These are phyloP conservation scores for Leptodactylus fuscus DNA, from an alignment of 2,113 vertebrate species.

Conservation along the genomic window DNA sequence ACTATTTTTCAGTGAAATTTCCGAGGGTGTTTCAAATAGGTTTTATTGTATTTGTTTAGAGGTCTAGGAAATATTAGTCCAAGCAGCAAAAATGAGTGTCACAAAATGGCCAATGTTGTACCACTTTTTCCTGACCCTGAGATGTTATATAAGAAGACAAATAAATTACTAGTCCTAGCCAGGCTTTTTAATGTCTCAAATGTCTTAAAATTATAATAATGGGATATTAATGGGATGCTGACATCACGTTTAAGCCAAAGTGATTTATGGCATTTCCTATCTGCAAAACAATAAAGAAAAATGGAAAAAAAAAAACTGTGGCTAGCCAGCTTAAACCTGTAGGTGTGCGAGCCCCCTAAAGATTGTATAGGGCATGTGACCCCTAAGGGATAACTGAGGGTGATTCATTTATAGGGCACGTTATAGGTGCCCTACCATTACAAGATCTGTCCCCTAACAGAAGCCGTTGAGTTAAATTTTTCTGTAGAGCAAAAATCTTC, in stretches of 20 bases:
- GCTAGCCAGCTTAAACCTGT: not conserved
- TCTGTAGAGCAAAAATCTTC: not conserved
- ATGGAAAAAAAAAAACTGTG: not conserved
- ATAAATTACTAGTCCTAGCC: not conserved
- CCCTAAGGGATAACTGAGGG: no score
- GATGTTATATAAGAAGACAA: slow-evolving; percentile 19
- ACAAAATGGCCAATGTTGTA: not conserved
- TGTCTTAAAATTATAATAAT: not conserved
- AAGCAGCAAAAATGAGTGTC: not conserved
- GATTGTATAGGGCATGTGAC: no score
- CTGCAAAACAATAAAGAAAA: not conserved
- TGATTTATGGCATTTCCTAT: not conserved
- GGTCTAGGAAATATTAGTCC: not conserved
- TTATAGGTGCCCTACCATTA: not conserved
- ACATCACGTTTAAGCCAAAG: not conserved
- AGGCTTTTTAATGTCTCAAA: not conserved
- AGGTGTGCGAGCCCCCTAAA: not conserved
- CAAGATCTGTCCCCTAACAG: not conserved
- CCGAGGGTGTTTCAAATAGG: no score
- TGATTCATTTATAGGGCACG: not conserved
- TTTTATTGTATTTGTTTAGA: not conserved
- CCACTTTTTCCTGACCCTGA: not conserved
- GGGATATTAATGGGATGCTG: not conserved
- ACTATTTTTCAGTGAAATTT: no score
- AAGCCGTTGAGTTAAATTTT: not conserved